phyloP scores from a whole-genome alignment of 2,113 vertebrate genomes.

The Thermophis baileyi region DNA sequence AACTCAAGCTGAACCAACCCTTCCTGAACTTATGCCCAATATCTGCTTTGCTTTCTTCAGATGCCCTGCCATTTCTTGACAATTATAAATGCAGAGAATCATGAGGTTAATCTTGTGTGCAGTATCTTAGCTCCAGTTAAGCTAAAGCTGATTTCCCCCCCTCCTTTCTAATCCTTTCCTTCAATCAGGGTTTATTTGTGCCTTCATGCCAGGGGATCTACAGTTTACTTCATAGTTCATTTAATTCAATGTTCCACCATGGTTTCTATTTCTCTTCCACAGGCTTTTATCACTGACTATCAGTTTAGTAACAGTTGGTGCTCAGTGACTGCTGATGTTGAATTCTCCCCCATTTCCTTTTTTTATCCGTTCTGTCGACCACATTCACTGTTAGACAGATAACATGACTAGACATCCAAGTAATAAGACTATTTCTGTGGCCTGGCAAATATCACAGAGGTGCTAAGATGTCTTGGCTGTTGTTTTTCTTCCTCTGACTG shows the following conservation, averaged over 20 bases:
- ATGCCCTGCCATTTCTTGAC: neutral
- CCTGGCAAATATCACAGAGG: neutral
- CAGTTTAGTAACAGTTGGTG: neutral
- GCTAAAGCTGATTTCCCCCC: neutral
- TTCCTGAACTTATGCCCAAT: neutral
- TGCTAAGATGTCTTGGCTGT: neutral
- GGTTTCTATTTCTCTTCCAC: neutral
- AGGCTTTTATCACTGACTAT: neutral
- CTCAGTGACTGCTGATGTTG: rapidly evolving
- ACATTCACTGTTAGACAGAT: neutral
- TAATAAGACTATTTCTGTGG: neutral
- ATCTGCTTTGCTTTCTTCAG: neutral
- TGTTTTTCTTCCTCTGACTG: neutral
- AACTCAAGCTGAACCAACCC: neutral
- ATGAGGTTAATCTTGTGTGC: neutral
- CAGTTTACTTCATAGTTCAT: neutral
- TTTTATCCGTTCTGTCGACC: neutral
- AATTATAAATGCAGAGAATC: neutral
- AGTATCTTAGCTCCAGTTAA: neutral
- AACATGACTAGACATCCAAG: neutral
- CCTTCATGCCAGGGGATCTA: rapidly evolving
- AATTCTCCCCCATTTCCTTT: neutral
- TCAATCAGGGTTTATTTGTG: neutral
- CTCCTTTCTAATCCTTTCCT: neutral
- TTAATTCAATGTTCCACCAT: neutral